A percentile compares a stretch with the other conserved stretches of the same genome.
phyloP scores from a whole-genome alignment of 1,140 invertebrate genomes.

The Diorhabda carinulata region DNA sequence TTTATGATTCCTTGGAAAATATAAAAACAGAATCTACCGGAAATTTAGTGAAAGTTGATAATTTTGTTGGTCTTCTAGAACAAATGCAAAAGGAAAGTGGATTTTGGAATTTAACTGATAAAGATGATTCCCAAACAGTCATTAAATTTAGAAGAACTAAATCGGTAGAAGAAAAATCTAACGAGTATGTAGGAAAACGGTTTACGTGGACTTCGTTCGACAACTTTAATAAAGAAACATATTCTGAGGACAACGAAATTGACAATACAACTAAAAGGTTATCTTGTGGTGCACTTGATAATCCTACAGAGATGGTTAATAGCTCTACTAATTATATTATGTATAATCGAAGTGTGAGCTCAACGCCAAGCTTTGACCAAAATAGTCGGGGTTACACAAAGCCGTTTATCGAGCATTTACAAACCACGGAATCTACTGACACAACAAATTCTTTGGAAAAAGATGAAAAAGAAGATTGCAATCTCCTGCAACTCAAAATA shows the following conservation, averaged over 20 bases:
- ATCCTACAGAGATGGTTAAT: conserved; percentile 7
- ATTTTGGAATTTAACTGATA: conserved; percentile 19
- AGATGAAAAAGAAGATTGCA: conserved; percentile 18
- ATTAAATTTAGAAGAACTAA: conserved; percentile 3
- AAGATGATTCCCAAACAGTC: background rate
- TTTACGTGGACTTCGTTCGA: background rate
- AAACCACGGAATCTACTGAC: conserved; percentile 22
- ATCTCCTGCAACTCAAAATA: conserved; percentile 26
- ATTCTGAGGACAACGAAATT: background rate
- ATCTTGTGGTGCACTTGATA: background rate
- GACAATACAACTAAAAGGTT: background rate
- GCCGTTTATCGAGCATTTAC: conserved; percentile 8
- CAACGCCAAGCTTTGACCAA: background rate
- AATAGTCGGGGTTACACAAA: background rate
- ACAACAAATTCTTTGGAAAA: conserved; percentile 28
- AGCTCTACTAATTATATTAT: conserved; percentile 16
- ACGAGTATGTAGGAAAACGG: background rate
- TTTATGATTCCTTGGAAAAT: conserved; percentile 27
- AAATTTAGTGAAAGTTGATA: conserved; percentile 26
- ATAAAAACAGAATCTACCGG: conserved; percentile 16
- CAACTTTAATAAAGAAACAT: background rate
- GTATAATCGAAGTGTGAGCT: conserved; percentile 21
- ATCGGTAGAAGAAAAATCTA: conserved; percentile 3
- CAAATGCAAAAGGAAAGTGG: conserved; percentile 26
- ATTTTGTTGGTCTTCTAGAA: conserved; percentile 27